Evolutionary conservation across 2,797 vertebrate genomes (phyloP), one percentile per base, ranked within the genome.

Genomic region (Pteronotus mesoamericanus): DNA sequence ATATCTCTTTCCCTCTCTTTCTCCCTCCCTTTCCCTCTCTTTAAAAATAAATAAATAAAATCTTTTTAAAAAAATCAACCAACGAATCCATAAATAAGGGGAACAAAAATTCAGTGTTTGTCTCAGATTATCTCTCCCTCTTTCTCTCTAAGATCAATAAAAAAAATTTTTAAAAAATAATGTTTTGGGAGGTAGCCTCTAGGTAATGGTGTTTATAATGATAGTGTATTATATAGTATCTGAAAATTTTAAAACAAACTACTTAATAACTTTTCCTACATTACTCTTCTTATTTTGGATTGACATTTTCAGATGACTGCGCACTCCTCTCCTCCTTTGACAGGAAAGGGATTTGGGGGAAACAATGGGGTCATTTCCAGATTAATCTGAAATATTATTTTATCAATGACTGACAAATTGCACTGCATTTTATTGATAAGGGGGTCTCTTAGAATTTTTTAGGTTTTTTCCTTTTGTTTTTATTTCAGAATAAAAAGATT

Each of bases 341-440:
- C 59, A 18, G 29, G 29, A 44, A 51, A 89, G 29, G 9, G 14
- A 94, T 64, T 71, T 77, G 24, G 39, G 83, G 53, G 19, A 86
- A 84, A 72, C 4, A 78, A 53, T 53, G 14, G 37, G 80, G 44
- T 95, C 11, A 82, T 51, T 82, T 32, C 57, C n/a, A 3, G 29
- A 71, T 95, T 91, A 80, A 61, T 94, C 26, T 82, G 48, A 37
- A 95, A 48, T 92, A 66, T 46, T 66, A 64, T 95, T 94, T 93
- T 92, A 79, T 89, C 53, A 75, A 32, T 83, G 57, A 64, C 21
- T 59, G 9, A 80, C 44, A 8, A 86, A 95, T 83, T 92, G 55
- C 21, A 77, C 26, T 92, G 16, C 2, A 78, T 9, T 82, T 37
- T 91, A 19, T 59, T 92, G 29, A 48, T 71, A 51, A 84, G 19